Evolutionary conservation across 2,888 invertebrate species (phyloP), one percentile per base, ranked within the genome.

Genomic region (Alloscopus bannaensis): DNA sequence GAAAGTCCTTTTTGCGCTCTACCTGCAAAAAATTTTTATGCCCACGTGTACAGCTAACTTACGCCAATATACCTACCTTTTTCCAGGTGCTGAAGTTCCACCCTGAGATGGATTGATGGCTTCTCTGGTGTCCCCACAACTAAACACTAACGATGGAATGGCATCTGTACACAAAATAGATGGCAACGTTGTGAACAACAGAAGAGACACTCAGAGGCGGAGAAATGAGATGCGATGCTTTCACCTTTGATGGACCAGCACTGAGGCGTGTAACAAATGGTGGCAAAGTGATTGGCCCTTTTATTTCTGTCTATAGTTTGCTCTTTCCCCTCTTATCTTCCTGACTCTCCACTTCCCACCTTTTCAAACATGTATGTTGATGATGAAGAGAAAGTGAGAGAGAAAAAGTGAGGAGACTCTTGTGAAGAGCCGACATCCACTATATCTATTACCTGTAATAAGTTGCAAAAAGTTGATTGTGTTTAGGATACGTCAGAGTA

Each of bases 181-280:
- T 26, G 18, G 24, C n/a, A n/a, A n/a, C n/a, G n/a, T 11, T 22
- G 4, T 3, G 3, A 62, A 50, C 31, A 31, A 40, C 65, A 73
- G 24, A 73, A 29, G 28, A 59, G 68, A 62, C 22, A 62, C 16
- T 26, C 55, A 42, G 69, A 76, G n/a, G n/a, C n/a, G n/a, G n/a
- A n/a, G n/a, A n/a, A n/a, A 76, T 76, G 69, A 76, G 76, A 76
- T 69, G 76, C 62, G 57, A 68, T n/a, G 69, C 62, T 76, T 76
- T 68, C 62, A 62, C 69, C 76, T 62, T 76, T 76, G 69, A 76
- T 68, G 60, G 69, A 62, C 36, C 16, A 31, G 69, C 60, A 42
- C 47, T 45, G 40, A 59, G 28, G 55, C 36, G 69, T 60, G 76
- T 76, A 76, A 76, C 76, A 76, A 76, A 76, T 76, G 76, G 76